These are phyloP conservation scores for Arremon aurantiirostris DNA, from an alignment of 2,797 vertebrate species.

Conservation along the genomic window DNA sequence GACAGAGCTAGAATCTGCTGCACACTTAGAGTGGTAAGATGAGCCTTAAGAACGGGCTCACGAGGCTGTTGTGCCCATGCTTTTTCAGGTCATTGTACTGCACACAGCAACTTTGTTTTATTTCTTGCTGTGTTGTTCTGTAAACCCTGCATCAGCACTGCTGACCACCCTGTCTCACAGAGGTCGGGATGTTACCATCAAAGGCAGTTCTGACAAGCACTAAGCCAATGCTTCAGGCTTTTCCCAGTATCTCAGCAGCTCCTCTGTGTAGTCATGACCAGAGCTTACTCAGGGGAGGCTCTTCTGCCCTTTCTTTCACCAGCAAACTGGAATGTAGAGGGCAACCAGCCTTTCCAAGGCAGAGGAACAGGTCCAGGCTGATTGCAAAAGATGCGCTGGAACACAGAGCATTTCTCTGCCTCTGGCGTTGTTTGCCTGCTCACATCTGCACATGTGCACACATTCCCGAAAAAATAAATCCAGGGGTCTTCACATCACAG, in stretches of 20 bases:
- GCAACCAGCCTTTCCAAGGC: background rate
- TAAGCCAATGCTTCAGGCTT: background rate
- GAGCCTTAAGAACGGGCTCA: background rate
- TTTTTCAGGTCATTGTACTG: background rate
- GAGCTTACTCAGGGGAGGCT: background rate
- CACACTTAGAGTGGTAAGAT: background rate
- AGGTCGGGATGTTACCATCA: background rate
- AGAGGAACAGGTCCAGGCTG: background rate
- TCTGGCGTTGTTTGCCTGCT: rapidly evolving
- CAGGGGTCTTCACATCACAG: background rate
- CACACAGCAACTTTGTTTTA: background rate
- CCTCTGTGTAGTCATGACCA: rapidly evolving
- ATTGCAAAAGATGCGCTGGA: background rate
- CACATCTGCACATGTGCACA: too few species aligned
- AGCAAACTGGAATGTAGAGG: background rate
- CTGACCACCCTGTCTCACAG: background rate
- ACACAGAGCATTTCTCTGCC: background rate
- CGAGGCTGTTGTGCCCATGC: background rate
- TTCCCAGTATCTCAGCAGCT: background rate
- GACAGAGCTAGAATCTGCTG: background rate
- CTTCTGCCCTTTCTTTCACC: background rate
- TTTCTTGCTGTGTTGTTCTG: background rate
- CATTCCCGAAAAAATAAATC: background rate
- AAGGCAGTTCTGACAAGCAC: background rate
- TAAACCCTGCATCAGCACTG: background rate